Conservation (phyloP, 1,140 invertebrate genomes). For the Stenopsyche tienmushanensis region DNA sequence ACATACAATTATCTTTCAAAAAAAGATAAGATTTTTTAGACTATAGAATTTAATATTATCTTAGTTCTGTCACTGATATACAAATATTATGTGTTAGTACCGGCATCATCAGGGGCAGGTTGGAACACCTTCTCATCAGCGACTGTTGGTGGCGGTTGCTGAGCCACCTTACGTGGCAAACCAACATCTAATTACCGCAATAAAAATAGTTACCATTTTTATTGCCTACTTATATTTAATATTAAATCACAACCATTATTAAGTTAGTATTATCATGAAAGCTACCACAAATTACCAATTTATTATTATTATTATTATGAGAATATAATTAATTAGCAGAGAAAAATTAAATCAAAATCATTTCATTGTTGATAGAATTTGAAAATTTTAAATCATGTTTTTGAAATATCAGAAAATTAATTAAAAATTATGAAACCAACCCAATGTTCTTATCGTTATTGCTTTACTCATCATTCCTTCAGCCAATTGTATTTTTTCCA, state of each 20-base stretch:
- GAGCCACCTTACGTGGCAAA: constrained; percentile 54
- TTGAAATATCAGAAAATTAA: no score
- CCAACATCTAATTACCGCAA: constrained; percentile 55
- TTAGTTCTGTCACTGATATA: constrained; percentile 1
- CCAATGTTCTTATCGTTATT: constrained; percentile 85
- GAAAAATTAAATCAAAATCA: no score
- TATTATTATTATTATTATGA: background rate
- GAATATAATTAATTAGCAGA: no score
- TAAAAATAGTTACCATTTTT: constrained; percentile 28
- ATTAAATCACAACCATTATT: background rate
- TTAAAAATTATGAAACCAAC: constrained; percentile 59
- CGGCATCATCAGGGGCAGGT: constrained; percentile 63
- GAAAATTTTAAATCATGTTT: no score
- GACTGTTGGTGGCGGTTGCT: constrained; percentile 51
- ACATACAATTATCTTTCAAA: no score
- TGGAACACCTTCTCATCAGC: constrained; percentile 60
- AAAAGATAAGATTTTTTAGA: no score
- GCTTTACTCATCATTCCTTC: constrained; percentile 94
- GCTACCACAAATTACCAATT: background rate
- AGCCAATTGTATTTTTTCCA: constrained; percentile 88
- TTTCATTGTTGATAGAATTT: no score
- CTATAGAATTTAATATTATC: no score
- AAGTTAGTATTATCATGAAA: background rate
- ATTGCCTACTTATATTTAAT: background rate
- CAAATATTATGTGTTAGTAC: constrained; percentile 51